Base-by-base conservation (phyloP, 2,797 vertebrate genomes). In the Alcedo quadribrachys region DNA sequence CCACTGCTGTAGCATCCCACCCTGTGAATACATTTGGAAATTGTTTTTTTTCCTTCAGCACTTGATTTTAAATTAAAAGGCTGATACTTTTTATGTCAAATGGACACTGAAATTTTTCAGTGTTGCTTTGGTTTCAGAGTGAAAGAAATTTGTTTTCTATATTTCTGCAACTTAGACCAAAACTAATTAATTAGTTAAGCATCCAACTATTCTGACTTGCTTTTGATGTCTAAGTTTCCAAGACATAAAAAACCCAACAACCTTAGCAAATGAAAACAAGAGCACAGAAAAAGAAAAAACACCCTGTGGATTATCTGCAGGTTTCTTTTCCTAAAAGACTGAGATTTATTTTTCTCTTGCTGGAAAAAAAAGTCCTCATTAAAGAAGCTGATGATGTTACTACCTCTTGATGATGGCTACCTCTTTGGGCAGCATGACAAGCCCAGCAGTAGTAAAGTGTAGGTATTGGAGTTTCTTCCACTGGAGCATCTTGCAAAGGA, bases 131-230 rank as follows among this genome's bases (percentile, higher is more conserved):
- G 43, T 94, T 89, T 68, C 0, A 2, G 40, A 24, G n/a, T 66
- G 53, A 90, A 87, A 87, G 28, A 66, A 93, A 85, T 73, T 83
- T 69, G 43, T 85, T 76, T 78, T 82, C 75, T 85, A 8, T 71
- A 80, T 78, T 94, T 95, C 77, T 94, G 76, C 76, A 78, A 61
- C 76, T 85, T 81, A 85, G 54, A 87, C 88, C 51, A 78, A 90
- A 93, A 46, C 73, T 79, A 94, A 91, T 93, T 93, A 87, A 89
- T 95, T 94, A 90, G 80, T 86, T 90, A 79, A 88, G 68, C 3
- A 0, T 57, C 67, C 66, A 69, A 6, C 73, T 76, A 67, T 83
- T 95, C 74, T 78, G 60, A 75, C 73, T 92, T 63, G 69, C 55
- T 76, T 95, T 95, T 89, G 85, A 89, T 85, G 80, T 81, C 35